Percentiles rank a stretch among this genome's conserved stretches.
Evolutionary conservation across 2,797 vertebrate genomes (phyloP).

Genomic region (Manis crassicaudata): DNA sequence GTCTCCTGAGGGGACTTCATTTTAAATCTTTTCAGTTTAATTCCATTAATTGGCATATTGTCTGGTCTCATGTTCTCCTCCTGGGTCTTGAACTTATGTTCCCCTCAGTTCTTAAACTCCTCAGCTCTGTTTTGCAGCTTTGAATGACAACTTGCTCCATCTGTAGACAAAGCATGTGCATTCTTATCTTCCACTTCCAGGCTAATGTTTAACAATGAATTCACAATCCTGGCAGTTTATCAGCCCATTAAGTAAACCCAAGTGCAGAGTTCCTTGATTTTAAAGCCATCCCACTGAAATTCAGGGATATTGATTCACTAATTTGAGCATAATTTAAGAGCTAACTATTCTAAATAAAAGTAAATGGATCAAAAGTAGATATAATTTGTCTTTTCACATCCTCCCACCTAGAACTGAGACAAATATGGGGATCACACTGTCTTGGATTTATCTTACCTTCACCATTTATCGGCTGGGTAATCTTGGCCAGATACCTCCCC

Average conservation of each 20-base stretch:
- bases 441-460: neutral
- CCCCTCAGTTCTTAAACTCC: constrained; percentile 79
- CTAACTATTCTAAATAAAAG: constrained; percentile 79
- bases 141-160: constrained; percentile 84
- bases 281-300: constrained; percentile 79
- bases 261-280: constrained; percentile 71
- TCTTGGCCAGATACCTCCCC: neutral
- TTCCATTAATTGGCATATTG: constrained; percentile 87
- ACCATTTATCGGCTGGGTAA: neutral
- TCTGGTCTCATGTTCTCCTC: constrained; percentile 81
- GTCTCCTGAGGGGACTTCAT: constrained; percentile 81
- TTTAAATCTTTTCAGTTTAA: constrained; percentile 85
- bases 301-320: constrained; percentile 76
- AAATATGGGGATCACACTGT: neutral
- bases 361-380: constrained; percentile 63
- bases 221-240: constrained; percentile 78
- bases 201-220: constrained; percentile 83
- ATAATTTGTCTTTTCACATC: neutral
- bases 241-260: constrained; percentile 78
- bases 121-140: constrained; percentile 78
- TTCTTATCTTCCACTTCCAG: constrained; percentile 86
- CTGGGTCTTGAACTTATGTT: constrained; percentile 83
- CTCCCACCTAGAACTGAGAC: neutral
- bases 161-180: constrained; percentile 80
- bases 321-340: constrained; percentile 78